Percentiles rank a stretch among this genome's conserved stretches.
These are phyloP conservation scores for Dermolepida albohirtum DNA, from an alignment of 2,888 invertebrate genomes.

Conservation along the genomic window DNA sequence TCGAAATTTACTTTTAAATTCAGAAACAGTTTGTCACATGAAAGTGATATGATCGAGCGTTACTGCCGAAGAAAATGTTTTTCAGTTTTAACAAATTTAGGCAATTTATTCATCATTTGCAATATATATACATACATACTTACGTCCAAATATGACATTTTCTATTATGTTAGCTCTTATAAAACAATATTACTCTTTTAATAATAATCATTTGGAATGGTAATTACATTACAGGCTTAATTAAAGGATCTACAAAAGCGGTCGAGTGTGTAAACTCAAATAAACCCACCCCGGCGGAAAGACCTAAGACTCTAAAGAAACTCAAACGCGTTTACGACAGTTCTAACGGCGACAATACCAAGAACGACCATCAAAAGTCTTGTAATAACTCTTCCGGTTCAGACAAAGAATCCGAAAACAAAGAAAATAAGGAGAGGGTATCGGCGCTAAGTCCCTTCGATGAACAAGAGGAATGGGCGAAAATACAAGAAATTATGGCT, in stretches of 20 bases:
- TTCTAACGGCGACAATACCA: constrained; percentile 56
- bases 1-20: too few species aligned
- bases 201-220: not conserved
- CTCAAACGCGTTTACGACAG: constrained; percentile 80
- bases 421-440: constrained; percentile 67
- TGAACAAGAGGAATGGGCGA: constrained; percentile 96
- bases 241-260: constrained; percentile 84
- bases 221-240: constrained; percentile 72
- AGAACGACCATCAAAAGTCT: constrained; percentile 60
- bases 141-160: too few species aligned
- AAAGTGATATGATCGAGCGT: too few species aligned
- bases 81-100: too few species aligned
- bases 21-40: too few species aligned
- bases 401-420: constrained; percentile 66
- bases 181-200: not conserved
- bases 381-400: constrained; percentile 59
- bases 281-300: constrained; percentile 74
- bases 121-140: too few species aligned
- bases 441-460: constrained; percentile 88
- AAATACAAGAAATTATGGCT: constrained; percentile 95
- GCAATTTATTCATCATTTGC: too few species aligned
- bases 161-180: too few species aligned
- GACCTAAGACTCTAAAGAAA: constrained; percentile 81
- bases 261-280: constrained; percentile 72
- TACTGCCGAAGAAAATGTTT: too few species aligned